Evolutionary conservation across 2,888 invertebrate species (phyloP), one percentile per base, ranked within the genome.

Genomic region (Sminthurides aquaticus): DNA sequence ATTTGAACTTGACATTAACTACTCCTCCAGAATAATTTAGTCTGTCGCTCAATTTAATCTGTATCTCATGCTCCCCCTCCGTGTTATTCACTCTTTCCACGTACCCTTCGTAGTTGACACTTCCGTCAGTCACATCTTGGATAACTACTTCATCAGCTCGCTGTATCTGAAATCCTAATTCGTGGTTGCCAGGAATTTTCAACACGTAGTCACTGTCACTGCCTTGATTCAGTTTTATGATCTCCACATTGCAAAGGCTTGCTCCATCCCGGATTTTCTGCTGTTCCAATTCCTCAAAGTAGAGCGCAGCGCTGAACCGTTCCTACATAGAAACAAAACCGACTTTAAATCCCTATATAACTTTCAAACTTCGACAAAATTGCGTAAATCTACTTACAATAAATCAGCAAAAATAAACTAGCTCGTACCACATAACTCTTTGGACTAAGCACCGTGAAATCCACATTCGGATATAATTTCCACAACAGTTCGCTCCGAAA

Each of bases 281-380:
- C 71, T 82, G 80, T 74, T 87, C 84, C 63, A 93, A 85, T 81
- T 95, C 93, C 78, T 94, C 93, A 71, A 95, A 80, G 78, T 87
- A 86, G 0, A 94, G 76, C 57, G 93, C 80, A 2, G 84, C 80
- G 74, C 88, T 86, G 79, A 91, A 91, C 73, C 84, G 85, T 60
- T 85, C 82, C 67, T 74, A 43, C 3, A 66, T 22, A 57, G 49
- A 66, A 43, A 18, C 25, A 54, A 56, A 28, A 20, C n/a, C 22
- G 52, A n/a, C n/a, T n/a, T n/a, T n/a, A n/a, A n/a, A n/a, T n/a
- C n/a, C n/a, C n/a, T n/a, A n/a, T n/a, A n/a, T n/a, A n/a, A n/a
- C n/a, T n/a, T n/a, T n/a, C n/a, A n/a, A n/a, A n/a, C n/a, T n/a
- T n/a, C n/a, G n/a, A n/a, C n/a, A n/a, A n/a, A n/a, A n/a, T n/a